A percentile compares a stretch with the other conserved stretches of the same genome.
Conservation (phyloP, 2,113 vertebrate species). For the Misgurnus mizolepis region DNA sequence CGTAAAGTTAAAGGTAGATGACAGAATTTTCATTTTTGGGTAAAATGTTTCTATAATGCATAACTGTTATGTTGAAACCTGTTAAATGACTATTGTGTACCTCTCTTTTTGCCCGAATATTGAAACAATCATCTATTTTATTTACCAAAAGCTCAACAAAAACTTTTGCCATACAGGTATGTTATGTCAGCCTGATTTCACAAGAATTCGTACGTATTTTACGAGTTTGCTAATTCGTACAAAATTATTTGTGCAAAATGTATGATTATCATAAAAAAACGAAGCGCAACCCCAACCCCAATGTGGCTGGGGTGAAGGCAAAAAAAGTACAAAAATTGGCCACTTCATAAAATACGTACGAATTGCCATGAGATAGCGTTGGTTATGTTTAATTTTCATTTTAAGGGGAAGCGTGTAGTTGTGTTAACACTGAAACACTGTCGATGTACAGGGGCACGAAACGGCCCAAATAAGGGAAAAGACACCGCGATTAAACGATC, state of each 20-base stretch:
- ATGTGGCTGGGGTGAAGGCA: no score
- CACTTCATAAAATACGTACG: no score
- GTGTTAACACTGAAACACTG: slow-evolving; percentile 28
- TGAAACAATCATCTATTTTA: background rate
- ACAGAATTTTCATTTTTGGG: background rate
- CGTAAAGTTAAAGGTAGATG: background rate
- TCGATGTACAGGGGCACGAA: slow-evolving; percentile 21
- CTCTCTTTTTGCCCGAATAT: background rate
- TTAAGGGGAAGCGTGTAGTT: background rate
- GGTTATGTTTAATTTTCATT: background rate
- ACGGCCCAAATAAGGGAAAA: slow-evolving; percentile 22
- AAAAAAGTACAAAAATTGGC: no score
- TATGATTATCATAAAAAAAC: no score
- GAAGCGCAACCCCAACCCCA: no score
- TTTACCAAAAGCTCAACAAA: no score
- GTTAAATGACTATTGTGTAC: background rate
- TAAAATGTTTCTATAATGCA: background rate
- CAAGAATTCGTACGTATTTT: no score
- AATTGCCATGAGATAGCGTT: no score
- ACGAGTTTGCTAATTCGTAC: background rate
- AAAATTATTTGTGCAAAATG: no score
- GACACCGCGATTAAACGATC: slow-evolving; percentile 40
- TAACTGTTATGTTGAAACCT: slow-evolving; percentile 22
- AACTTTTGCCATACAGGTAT: no score
- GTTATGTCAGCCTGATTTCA: no score